A percentile compares a stretch with the other conserved stretches of the same genome.
phyloP scores from a whole-genome alignment of 2,113 vertebrate genomes.

The Silurus meridionalis region DNA sequence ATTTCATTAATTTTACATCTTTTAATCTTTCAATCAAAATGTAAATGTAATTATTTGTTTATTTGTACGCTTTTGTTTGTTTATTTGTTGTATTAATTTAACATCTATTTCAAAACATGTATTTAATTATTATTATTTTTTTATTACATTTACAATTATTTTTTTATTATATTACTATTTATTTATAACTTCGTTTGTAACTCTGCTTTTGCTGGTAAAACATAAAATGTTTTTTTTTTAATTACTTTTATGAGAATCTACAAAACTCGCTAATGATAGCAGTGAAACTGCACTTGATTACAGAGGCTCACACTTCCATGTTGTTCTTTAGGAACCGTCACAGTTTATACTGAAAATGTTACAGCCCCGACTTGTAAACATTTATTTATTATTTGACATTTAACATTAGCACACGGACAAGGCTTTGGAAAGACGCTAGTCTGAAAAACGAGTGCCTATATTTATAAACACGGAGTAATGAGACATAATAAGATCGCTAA shows the following conservation, averaged over 20 bases:
- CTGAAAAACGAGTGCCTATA: background rate
- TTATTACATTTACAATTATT: background rate
- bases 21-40: too few relatives aligned
- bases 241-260: background rate
- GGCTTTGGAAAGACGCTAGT: background rate
- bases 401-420: too few relatives aligned
- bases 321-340: background rate
- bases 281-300: background rate
- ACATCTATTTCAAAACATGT: too few relatives aligned
- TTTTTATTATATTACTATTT: background rate
- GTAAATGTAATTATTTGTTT: too few relatives aligned
- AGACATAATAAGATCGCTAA: background rate
- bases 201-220: background rate
- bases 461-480: background rate
- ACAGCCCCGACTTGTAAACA: background rate
- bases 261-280: background rate
- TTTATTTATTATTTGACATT: background rate
- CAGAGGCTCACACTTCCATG: background rate
- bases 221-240: background rate
- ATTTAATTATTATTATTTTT: background rate
- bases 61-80: too few relatives aligned
- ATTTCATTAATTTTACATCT: too few relatives aligned
- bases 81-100: too few relatives aligned
- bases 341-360: background rate
- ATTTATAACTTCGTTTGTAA: too few relatives aligned